Percentiles rank a stretch among this genome's conserved stretches.
These are phyloP conservation scores for Drosophila pullipes DNA, from an alignment of 2,888 invertebrate genomes.

Conservation along the genomic window DNA sequence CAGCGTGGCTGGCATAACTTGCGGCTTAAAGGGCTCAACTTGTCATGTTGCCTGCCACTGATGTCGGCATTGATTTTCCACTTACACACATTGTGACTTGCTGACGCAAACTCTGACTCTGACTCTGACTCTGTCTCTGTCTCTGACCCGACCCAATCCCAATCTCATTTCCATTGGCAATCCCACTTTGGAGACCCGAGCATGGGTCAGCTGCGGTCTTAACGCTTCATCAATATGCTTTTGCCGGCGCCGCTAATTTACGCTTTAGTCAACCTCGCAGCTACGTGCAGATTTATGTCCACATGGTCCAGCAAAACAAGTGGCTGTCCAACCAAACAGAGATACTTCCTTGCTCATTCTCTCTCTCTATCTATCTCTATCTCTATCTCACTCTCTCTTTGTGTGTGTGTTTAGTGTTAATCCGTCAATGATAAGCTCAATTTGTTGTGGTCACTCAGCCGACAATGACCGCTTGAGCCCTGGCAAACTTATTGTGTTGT, in stretches of 20 bases:
- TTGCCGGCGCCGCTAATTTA: slow-evolving; percentile 73
- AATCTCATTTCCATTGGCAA: slow-evolving; percentile 23
- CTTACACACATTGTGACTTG: slow-evolving; percentile 40
- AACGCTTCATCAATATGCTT: slow-evolving; percentile 79
- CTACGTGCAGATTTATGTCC: slow-evolving; percentile 75
- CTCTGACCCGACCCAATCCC: slow-evolving; percentile 32
- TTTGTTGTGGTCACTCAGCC: slow-evolving; percentile 79
- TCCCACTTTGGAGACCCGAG: slow-evolving; percentile 7
- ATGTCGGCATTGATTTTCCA: slow-evolving; percentile 77
- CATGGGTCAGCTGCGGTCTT: slow-evolving; percentile 61
- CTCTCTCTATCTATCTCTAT: slow-evolving; percentile 6
- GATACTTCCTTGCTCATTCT: slow-evolving; percentile 20
- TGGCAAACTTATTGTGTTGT: slow-evolving; percentile 52
- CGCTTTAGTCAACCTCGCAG: slow-evolving; percentile 63
- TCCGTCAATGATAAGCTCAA: slow-evolving; percentile 83
- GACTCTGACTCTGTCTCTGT: slow-evolving; percentile 20
- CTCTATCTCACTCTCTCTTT: slow-evolving; percentile 9
- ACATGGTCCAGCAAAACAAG: slow-evolving; percentile 45
- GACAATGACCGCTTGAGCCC: slow-evolving; percentile 60
- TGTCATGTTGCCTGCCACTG: slow-evolving; percentile 79
- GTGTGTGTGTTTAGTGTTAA: slow-evolving; percentile 76
- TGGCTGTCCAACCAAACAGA: slow-evolving; percentile 27
- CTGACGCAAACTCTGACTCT: slow-evolving; percentile 29
- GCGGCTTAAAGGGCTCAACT: slow-evolving; percentile 83
- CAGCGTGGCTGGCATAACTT: slow-evolving; percentile 79